Percentiles rank a stretch among this genome's conserved stretches.
These are phyloP conservation scores for Setophaga kirtlandii DNA, from an alignment of 2,113 vertebrate genomes.

Conservation along the genomic window DNA sequence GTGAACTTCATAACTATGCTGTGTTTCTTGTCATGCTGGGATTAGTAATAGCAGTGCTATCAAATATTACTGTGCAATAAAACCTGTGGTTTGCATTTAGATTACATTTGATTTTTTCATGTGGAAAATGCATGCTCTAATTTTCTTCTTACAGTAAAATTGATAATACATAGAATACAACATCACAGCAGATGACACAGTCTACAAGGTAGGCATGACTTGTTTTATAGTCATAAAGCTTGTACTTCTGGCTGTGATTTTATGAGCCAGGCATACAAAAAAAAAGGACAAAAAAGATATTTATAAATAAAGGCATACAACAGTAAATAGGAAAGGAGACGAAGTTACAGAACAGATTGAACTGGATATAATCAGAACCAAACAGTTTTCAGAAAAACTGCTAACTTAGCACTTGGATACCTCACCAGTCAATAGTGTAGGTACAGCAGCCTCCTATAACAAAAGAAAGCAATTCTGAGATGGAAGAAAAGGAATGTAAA, in stretches of 20 bases:
- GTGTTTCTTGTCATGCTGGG: slow-evolving; percentile 65
- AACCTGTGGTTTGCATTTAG: slow-evolving; percentile 70
- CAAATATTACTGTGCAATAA: slow-evolving; percentile 55
- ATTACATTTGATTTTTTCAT: slow-evolving; percentile 71
- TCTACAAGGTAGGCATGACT: slow-evolving; percentile 52
- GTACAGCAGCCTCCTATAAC: slow-evolving; percentile 42
- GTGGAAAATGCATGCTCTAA: slow-evolving; percentile 67
- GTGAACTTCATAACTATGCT: slow-evolving; percentile 34
- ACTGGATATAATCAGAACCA: slow-evolving; percentile 45
- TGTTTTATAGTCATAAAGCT: slow-evolving; percentile 50
- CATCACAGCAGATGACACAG: slow-evolving; percentile 49
- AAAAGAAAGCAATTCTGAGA: slow-evolving; percentile 50
- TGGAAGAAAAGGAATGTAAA: slow-evolving; percentile 22
- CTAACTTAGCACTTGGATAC: slow-evolving; percentile 41
- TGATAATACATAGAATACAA: slow-evolving; percentile 64
- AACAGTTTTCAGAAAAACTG: slow-evolving; percentile 51
- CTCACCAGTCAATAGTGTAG: slow-evolving; percentile 22
- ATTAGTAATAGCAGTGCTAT: slow-evolving; percentile 60
- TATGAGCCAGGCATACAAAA: slow-evolving; percentile 36
- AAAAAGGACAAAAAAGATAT: slow-evolving; percentile 19
- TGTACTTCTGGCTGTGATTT: slow-evolving; percentile 43
- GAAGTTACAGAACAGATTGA: slow-evolving; percentile 21
- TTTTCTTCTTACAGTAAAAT: slow-evolving; percentile 71
- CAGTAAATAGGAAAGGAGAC: slow-evolving; percentile 32
- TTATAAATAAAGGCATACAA: slow-evolving; percentile 40